Base-by-base conservation (phyloP, 2,113 vertebrate species). In the Trematocara marginatum region DNA sequence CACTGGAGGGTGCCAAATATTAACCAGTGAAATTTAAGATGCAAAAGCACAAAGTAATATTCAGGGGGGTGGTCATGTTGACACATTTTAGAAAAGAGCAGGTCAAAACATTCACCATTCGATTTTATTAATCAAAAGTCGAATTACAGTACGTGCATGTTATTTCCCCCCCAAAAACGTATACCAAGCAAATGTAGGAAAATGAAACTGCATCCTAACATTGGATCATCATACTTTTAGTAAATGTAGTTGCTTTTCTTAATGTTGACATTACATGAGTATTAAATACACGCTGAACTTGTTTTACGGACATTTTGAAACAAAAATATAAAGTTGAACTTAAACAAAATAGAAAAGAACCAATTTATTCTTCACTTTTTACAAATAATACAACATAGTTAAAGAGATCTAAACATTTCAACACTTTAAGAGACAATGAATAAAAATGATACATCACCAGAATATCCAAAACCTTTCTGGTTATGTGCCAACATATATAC, bases 1-100 rank as follows among this genome's bases (percentile, higher is more conserved):
- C 95, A 93, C 92, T 76, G 15, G 93, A 83, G 84, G 93, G 92
- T 56, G 80, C 84, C 80, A 91, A 80, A 84, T 16, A 82, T 53
- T 10, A 86, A 83, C 23, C 16, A 86, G 76, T 29, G 20, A 42
- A 34, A 78, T 13, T n/a, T 26, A 52, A 47, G 42, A 74, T 47
- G 6, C 23, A 49, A 47, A 18, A 26, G n/a, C 6, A 26, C 10
- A 34, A 47, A 13, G 0, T 66, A 61, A n/a, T 12, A 74, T 26
- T 51, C 7, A 31, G 4, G 16, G 11, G 34, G 38, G 23, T 42
- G 38, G n/a, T 42, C 38, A 47, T 26, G 20, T 26, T 71, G 66
- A 45, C 13, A 26, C 34, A 13, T 10, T 38, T 15, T 52, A 47
- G 2, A 53, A 81, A 16, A 59, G 2, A 71, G 51, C 31, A 80